These are phyloP conservation scores for Eristalinus aeneus DNA, from an alignment of 2,888 invertebrate genomes.

Conservation along the genomic window DNA sequence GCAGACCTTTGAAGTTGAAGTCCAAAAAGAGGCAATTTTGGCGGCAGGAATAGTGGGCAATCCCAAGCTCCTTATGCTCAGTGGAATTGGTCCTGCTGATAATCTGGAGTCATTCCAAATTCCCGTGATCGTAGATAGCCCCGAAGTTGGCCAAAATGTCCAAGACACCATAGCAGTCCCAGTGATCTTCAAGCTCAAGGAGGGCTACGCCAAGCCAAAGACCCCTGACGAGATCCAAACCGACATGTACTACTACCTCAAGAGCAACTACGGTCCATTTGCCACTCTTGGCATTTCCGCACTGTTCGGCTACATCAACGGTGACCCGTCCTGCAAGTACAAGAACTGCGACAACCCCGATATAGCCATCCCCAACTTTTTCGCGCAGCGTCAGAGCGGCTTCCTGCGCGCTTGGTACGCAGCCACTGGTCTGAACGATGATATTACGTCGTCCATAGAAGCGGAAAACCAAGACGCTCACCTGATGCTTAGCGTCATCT, in stretches of 20 bases:
- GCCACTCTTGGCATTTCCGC: constrained; percentile 79
- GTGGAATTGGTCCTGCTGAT: constrained; percentile 76
- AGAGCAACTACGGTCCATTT: constrained; percentile 81
- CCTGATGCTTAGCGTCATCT: constrained; percentile 58
- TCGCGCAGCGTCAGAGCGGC: constrained; percentile 75
- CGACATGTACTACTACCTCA: constrained; percentile 80
- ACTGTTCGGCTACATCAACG: constrained; percentile 83
- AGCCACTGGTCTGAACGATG: constrained; percentile 26
- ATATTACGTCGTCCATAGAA: constrained; percentile 11
- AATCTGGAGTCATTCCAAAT: constrained; percentile 73
- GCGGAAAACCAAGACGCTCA: constrained; percentile 33
- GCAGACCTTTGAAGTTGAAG: constrained; percentile 77
- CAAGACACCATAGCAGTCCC: constrained; percentile 88
- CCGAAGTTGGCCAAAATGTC: constrained; percentile 86
- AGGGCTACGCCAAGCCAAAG: constrained; percentile 40
- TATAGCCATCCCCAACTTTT: constrained; percentile 82
- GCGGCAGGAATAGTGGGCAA: constrained; percentile 77
- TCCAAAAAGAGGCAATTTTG: constrained; percentile 75
- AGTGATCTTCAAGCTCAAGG: constrained; percentile 79
- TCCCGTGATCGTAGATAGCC: constrained; percentile 72
- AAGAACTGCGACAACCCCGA: constrained; percentile 82
- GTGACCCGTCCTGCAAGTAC: constrained; percentile 79
- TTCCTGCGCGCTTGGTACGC: constrained; percentile 31
- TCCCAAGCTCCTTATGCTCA: constrained; percentile 77
- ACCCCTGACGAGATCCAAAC: constrained; percentile 75